A percentile compares a stretch with the other conserved stretches of the same genome.
phyloP scores from a whole-genome alignment of 2,113 vertebrate species.

The Cranoglanis bouderius region DNA sequence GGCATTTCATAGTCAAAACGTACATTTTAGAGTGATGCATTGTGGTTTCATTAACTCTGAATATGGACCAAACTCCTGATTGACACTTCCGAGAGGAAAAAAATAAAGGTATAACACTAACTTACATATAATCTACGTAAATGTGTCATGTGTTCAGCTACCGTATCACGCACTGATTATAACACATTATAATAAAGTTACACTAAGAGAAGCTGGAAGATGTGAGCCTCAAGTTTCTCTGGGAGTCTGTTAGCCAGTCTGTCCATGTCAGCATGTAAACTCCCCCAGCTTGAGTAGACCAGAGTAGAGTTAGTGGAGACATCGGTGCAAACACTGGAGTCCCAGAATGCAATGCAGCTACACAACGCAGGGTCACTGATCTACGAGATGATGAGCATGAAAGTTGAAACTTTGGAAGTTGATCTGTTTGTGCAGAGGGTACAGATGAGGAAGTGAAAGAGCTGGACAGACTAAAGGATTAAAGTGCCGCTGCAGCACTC shows the following conservation, averaged over 20 bases:
- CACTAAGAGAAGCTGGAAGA: too few relatives aligned
- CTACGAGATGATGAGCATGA: not conserved
- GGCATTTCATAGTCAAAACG: too few relatives aligned
- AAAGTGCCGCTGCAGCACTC: not conserved
- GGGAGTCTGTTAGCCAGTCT: too few relatives aligned
- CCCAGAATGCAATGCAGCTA: not conserved
- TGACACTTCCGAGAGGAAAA: too few relatives aligned
- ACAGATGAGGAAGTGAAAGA: not conserved
- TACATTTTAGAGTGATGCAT: too few relatives aligned
- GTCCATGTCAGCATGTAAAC: too few relatives aligned
- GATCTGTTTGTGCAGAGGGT: not conserved
- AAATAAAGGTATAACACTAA: too few relatives aligned
- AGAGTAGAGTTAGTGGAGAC: not conserved
- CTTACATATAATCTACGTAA: too few relatives aligned
- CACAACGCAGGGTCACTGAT: not conserved
- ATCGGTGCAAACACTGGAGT: not conserved
- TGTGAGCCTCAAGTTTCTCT: too few relatives aligned
- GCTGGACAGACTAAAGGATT: not conserved
- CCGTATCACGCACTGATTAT: not conserved
- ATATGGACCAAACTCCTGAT: too few relatives aligned
- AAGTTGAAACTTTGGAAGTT: not conserved
- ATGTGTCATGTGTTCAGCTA: too few relatives aligned
- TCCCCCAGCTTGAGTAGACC: not conserved
- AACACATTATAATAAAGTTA: not conserved
- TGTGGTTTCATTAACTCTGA: too few relatives aligned